Evolutionary conservation across 1,140 invertebrate genomes (phyloP).

Genomic region (Pectinophora gossypiella): DNA sequence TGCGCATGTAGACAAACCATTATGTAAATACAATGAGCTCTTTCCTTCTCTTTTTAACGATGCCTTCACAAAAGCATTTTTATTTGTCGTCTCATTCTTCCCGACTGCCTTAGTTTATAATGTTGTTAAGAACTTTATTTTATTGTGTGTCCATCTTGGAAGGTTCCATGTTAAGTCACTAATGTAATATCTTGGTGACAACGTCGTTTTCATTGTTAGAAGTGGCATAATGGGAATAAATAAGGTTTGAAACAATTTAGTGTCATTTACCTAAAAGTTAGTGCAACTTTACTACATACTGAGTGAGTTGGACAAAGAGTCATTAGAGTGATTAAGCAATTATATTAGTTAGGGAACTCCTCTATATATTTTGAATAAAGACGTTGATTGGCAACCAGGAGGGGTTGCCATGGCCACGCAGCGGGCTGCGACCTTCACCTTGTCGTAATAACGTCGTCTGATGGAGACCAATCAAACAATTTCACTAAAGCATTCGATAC

Average conservation of each 20-base stretch:
- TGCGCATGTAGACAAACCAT: conserved; percentile 56
- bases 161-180: background rate
- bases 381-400: background rate
- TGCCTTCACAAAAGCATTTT: conserved; percentile 31
- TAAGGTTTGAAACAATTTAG: too few relatives aligned
- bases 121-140: conserved; percentile 7
- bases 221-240: too few relatives aligned
- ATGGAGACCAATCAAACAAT: background rate
- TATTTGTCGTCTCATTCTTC: conserved; percentile 38
- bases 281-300: too few relatives aligned
- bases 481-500: conserved; percentile 4
- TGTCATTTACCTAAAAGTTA: too few relatives aligned
- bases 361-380: too few relatives aligned
- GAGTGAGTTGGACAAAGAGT: too few relatives aligned
- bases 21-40: conserved; percentile 56
- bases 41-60: conserved; percentile 28
- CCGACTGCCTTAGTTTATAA: conserved; percentile 33
- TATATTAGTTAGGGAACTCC: too few relatives aligned
- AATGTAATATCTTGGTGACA: background rate
- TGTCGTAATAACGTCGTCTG: conserved; percentile 39
- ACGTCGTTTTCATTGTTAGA: background rate
- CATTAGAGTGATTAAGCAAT: too few relatives aligned
- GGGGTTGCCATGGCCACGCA: conserved; percentile 5
- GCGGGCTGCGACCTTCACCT: conserved; percentile 33
- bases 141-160: background rate